phyloP scores from a whole-genome alignment of 2,113 vertebrate genomes.

The Microtus ochrogaster region DNA sequence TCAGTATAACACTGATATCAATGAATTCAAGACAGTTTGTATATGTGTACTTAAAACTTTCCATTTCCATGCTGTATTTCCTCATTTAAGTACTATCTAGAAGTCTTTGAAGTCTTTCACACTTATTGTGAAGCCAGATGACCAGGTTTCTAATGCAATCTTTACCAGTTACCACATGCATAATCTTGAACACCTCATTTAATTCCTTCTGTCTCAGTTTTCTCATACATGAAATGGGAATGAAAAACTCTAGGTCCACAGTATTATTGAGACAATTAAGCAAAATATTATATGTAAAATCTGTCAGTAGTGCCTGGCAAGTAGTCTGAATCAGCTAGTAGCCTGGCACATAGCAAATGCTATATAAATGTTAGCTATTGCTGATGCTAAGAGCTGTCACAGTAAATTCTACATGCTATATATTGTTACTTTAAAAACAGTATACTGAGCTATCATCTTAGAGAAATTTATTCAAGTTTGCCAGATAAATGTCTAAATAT shows the following conservation, averaged over 20 bases:
- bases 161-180: neutral
- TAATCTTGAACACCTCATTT: neutral
- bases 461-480: slow-evolving; percentile 56
- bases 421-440: slow-evolving; percentile 65
- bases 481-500: slow-evolving; percentile 74
- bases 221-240: slow-evolving; percentile 30
- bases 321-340: slow-evolving; percentile 52
- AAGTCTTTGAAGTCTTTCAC: slow-evolving; percentile 15
- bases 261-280: neutral
- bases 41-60: neutral
- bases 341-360: slow-evolving; percentile 55
- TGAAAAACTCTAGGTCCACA: neutral
- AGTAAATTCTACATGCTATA: slow-evolving; percentile 52
- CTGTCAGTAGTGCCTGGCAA: slow-evolving; percentile 58
- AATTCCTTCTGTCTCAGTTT: slow-evolving; percentile 43
- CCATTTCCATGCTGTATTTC: neutral
- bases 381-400: slow-evolving; percentile 30
- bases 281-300: slow-evolving; percentile 41
- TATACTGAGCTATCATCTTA: slow-evolving; percentile 56
- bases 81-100: neutral
- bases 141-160: neutral
- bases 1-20: neutral
- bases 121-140: neutral
- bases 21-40: neutral
- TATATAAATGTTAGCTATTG: slow-evolving; percentile 51